These are phyloP conservation scores for Agrenia bidenticulata DNA, from an alignment of 2,888 invertebrate genomes.

Conservation along the genomic window DNA sequence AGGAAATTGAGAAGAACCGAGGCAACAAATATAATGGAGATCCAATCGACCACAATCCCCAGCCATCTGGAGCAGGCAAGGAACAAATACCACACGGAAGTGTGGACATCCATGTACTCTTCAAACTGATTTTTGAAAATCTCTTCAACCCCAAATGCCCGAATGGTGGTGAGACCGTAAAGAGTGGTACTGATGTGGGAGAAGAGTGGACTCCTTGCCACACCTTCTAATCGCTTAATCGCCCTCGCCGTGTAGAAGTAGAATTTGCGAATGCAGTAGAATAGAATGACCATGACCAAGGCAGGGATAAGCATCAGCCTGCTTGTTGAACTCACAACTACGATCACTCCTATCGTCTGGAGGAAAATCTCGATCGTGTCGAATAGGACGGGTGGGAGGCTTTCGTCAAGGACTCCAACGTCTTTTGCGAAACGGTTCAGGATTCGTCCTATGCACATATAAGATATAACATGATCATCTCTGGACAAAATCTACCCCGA, in stretches of 20 bases:
- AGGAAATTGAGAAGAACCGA: constrained; percentile 48
- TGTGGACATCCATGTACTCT: constrained; percentile 63
- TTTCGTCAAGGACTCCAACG: constrained; percentile 61
- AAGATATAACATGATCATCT: no score
- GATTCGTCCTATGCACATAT: constrained; percentile 57
- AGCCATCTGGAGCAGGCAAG: constrained; percentile 87
- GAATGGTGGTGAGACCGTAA: constrained; percentile 86
- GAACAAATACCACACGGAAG: constrained; percentile 88
- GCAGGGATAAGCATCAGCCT: constrained; percentile 56
- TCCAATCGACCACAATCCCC: constrained; percentile 90
- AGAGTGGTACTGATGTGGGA: constrained; percentile 85
- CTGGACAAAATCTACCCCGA: no score
- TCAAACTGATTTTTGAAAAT: constrained; percentile 76
- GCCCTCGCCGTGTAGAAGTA: constrained; percentile 36
- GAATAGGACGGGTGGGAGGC: constrained; percentile 63
- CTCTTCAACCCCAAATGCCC: constrained; percentile 80
- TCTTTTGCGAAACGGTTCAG: constrained; percentile 72
- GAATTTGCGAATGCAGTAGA: constrained; percentile 51
- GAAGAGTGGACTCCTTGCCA: constrained; percentile 78
- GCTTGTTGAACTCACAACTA: constrained; percentile 58
- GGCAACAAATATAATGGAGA: constrained; percentile 75
- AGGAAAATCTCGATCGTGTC: constrained; percentile 61
- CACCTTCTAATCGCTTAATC: constrained; percentile 35
- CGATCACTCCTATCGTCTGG: constrained; percentile 57
- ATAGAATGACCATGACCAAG: constrained; percentile 55